These are phyloP conservation scores for Phylloscopus trochiloides DNA, from an alignment of 2,113 vertebrate species.

Conservation along the genomic window DNA sequence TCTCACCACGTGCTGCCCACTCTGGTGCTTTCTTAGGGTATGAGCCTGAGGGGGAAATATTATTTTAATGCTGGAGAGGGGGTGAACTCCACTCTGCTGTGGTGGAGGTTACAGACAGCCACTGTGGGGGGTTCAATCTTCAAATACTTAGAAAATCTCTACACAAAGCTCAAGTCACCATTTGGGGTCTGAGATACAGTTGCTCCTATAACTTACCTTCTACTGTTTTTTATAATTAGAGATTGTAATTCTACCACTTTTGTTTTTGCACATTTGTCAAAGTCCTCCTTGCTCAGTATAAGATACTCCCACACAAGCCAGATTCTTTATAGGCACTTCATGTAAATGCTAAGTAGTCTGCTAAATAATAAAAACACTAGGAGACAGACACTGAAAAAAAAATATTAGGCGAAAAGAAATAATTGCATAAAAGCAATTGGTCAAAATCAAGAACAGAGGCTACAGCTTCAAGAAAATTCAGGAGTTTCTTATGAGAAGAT, in stretches of 20 bases:
- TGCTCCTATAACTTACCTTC: not conserved
- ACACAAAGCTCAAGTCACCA: not conserved
- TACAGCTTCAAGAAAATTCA: not conserved
- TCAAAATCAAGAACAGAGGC: not conserved
- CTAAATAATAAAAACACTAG: not conserved
- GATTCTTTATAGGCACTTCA: not conserved
- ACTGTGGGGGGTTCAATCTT: rapidly evolving
- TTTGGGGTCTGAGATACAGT: not conserved
- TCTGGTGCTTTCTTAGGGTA: not conserved
- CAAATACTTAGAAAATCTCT: not conserved
- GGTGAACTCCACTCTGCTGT: not conserved
- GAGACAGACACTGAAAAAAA: not conserved
- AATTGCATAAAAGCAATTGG: not conserved
- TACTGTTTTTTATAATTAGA: not conserved
- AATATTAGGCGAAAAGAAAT: not conserved
- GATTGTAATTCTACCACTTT: not conserved
- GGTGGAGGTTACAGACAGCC: not conserved
- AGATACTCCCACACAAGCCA: not conserved
- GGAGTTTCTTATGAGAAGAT: not conserved
- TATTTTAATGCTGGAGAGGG: not conserved
- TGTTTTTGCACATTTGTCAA: not conserved
- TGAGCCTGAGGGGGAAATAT: not conserved
- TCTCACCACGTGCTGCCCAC: rapidly evolving
- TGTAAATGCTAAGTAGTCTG: not conserved
- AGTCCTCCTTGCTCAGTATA: not conserved